Evolutionary conservation across 2,113 vertebrate species (phyloP), one percentile per base, ranked within the genome.

Genomic region (Gymnogyps californianus): DNA sequence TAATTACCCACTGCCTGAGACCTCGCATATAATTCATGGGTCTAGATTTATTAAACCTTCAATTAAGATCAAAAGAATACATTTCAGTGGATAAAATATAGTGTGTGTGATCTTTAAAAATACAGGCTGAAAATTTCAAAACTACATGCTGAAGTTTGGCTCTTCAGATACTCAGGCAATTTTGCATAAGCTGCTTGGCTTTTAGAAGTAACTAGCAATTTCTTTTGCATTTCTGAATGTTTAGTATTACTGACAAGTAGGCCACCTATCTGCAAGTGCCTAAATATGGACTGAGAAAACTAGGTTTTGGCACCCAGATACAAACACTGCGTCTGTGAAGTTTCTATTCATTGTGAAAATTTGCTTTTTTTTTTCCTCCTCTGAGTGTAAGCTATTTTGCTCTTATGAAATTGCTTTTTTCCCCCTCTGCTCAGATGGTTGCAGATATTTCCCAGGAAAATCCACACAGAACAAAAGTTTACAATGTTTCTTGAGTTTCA

Each of bases 31-130:
- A 95, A 96, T 96, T 97, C 90, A 97, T 36, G 40, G 54, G 59
- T 75, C 94, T 90, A 93, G 79, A 93, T 92, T 90, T 95, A 97
- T 87, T 96, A 97, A 97, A 93, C 62, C 79, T 83, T 81, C 91
- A 94, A 94, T 96, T 97, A 97, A 97, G 90, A 79, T 64, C 32
- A 79, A 62, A 93, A 91, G 79, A 91, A 92, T 89, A 91, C 89
- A 96, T 66, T 93, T 87, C 76, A 92, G 79, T 79, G 90, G 94
- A 79, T 66, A 89, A 78, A 93, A 94, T 88, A 77, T 14, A 62
- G 54, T 54, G 46, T 42, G 20, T 44, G 47, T 92, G 88, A 93
- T 76, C 71, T 93, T 90, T 64, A 81, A 87, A 96, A 96, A 55
- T 46, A 90, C 26, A 58, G 62, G 55, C 54, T 38, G 42, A 58